These are phyloP conservation scores for Drosophila percnosoma DNA, from an alignment of 2,888 invertebrate genomes.

Conservation along the genomic window DNA sequence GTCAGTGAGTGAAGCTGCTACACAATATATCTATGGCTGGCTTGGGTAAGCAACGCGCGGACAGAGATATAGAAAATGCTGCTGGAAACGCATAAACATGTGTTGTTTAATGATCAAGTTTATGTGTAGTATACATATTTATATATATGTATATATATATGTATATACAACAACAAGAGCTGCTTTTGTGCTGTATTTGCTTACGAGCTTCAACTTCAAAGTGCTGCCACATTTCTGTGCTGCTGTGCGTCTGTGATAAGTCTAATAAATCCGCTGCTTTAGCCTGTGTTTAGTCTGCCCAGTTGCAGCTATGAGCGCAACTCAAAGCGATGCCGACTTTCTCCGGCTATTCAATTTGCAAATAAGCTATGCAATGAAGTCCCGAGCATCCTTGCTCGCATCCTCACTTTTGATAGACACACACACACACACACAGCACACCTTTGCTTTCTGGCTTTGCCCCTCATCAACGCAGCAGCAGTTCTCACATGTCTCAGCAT, in stretches of 20 bases:
- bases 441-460: background rate
- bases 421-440: constrained; percentile 2
- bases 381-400: background rate
- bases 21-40: background rate
- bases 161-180: background rate
- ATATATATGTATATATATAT: background rate
- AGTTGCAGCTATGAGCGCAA: background rate
- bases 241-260: constrained; percentile 18
- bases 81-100: constrained; percentile 43
- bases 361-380: background rate
- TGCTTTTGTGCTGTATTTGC: constrained; percentile 38
- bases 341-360: background rate
- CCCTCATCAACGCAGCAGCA: constrained; percentile 12
- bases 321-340: background rate
- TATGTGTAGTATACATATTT: constrained; percentile 5
- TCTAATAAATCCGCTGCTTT: constrained; percentile 20
- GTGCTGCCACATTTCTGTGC: constrained; percentile 15
- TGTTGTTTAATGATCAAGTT: constrained; percentile 50
- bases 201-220: constrained; percentile 35
- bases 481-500: constrained; percentile 10
- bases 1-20: constrained; percentile 8
- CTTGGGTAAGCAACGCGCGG: constrained; percentile 9
- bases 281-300: background rate
- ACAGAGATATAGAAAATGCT: constrained; percentile 34
- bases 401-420: background rate